Conservation (phyloP, 2,797 vertebrate species). For the Melanotaenia trifasciata region DNA sequence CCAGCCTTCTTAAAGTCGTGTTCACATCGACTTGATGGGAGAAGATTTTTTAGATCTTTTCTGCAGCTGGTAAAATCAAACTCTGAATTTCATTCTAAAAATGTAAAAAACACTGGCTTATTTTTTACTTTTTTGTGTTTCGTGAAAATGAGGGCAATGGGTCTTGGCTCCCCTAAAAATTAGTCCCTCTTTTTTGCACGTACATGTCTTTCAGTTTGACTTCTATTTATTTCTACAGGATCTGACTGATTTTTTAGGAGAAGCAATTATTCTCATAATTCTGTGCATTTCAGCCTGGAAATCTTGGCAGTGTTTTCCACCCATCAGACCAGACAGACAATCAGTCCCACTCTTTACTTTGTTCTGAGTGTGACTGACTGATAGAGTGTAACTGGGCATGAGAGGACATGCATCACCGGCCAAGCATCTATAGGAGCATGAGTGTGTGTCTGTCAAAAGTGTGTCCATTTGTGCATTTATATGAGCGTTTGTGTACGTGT, state of each 20-base stretch:
- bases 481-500: slow-evolving; percentile 6
- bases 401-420: slow-evolving; percentile 45
- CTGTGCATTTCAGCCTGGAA: slow-evolving; percentile 20
- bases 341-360: slow-evolving; percentile 27
- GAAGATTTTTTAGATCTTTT: not conserved
- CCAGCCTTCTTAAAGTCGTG: slow-evolving; percentile 1
- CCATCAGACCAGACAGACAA: slow-evolving; percentile 20
- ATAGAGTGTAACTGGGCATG: slow-evolving; percentile 29
- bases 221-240: not conserved
- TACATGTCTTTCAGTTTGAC: not conserved
- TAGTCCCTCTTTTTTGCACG: not conserved
- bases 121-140: not conserved
- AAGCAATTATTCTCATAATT: slow-evolving; percentile 14
- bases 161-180: not conserved
- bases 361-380: slow-evolving; percentile 42
- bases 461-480: slow-evolving; percentile 43
- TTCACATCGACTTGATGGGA: not conserved
- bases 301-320: slow-evolving; percentile 14
- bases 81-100: not conserved
- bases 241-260: slow-evolving; percentile 18
- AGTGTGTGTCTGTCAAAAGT: slow-evolving; percentile 41
- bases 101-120: not conserved
- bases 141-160: too few relatives aligned
- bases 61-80: not conserved
- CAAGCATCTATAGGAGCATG: slow-evolving; percentile 31